Evolutionary conservation across 2,113 vertebrate species (phyloP).

Genomic region (Erythrocercus mccallii): DNA sequence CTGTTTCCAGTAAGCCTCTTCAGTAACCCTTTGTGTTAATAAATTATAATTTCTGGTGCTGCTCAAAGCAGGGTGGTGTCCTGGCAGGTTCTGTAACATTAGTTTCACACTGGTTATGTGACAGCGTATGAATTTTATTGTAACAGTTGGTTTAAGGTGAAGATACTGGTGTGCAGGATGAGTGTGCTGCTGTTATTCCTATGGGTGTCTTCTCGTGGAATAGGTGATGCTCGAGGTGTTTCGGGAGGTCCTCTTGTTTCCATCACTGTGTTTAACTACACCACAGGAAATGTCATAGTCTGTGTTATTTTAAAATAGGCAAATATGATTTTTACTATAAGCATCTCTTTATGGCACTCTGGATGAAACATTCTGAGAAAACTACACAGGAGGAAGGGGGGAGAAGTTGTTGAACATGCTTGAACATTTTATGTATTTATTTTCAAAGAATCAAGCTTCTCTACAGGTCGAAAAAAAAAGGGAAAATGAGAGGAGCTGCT

Average conservation of each 20-base stretch:
- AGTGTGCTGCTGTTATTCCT: neutral
- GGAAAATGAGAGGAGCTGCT: neutral
- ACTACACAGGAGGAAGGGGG: neutral
- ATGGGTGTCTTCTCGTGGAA: rapidly evolving
- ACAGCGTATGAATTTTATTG: neutral
- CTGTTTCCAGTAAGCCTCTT: neutral
- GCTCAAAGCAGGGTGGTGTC: neutral
- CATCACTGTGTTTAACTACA: neutral
- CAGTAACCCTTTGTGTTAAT: neutral
- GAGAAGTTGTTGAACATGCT: neutral
- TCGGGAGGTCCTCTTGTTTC: neutral
- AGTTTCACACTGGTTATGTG: neutral
- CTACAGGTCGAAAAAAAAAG: neutral
- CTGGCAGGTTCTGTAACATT: neutral
- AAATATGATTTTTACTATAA: neutral
- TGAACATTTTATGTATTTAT: neutral
- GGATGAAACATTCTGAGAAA: neutral
- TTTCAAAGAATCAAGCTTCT: neutral
- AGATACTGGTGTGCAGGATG: neutral
- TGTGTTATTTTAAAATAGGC: neutral
- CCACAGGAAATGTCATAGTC: neutral
- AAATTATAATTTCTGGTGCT: neutral
- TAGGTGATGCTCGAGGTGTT: neutral
- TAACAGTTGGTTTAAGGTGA: neutral
- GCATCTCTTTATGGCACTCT: neutral